Evolutionary conservation across 2,113 vertebrate genomes (phyloP), one percentile per base, ranked within the genome.

Genomic region (Gymnobelideus leadbeateri): DNA sequence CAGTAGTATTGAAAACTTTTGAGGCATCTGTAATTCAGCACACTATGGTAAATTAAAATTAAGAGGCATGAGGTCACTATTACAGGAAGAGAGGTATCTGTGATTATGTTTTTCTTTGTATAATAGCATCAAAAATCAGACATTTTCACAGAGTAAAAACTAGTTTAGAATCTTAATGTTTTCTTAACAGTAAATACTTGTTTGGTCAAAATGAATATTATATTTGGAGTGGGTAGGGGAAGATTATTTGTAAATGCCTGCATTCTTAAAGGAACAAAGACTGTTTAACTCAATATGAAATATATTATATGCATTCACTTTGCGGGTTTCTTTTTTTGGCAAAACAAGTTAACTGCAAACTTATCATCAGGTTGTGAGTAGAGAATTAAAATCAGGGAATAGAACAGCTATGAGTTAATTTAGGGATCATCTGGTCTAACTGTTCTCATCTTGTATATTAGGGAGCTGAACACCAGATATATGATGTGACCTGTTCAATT

Each of bases 311-410:
- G 16, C 12, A 31, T 2, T 31, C 57, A 57, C 26, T 61, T 61
- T 68, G 16, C 37, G 46, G 96, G 51, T 97, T 97, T 97, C 97
- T 97, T 97, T 97, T 97, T 97, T 96, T 97, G 98, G 97, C 28
- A 25, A 92, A 95, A 16, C 0, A 0, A 52, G 10, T 51, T 91
- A 89, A 94, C 31, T 68, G 8, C 51, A 31, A 84, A 53, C 0
- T 25, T 25, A 93, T 53, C 0, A 37, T 77, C 31, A n/a, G 37
- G 37, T 4, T 77, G 21, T 77, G 37, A n/a, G 37, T n/a, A n/a
- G 37, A 77, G 37, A 77, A 16, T 68, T 77, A 77, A 68, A 68
- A 77, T 77, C 37, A 19, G n/a, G 37, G 37, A 7, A 77, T 77
- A n/a, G n/a, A 77, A n/a, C 14, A 77, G 14, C 68, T 77, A 16